Percentiles rank a stretch among this genome's conserved stretches.
Conservation (phyloP, 1,140 invertebrate species). For the Ptiloglossa arizonensis region DNA sequence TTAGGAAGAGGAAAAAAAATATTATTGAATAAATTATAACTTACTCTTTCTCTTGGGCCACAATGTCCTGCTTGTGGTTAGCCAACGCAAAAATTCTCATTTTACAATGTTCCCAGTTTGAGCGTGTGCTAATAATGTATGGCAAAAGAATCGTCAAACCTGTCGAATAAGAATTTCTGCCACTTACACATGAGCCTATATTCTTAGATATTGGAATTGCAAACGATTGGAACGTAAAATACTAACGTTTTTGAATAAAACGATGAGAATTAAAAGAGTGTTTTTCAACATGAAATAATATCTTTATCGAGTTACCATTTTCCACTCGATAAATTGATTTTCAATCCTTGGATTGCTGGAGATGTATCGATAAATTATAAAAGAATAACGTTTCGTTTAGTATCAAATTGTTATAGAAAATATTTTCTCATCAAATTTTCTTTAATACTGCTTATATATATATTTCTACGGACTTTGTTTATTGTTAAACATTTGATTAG, state of each 20-base stretch:
- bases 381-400: no score
- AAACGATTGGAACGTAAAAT: conserved; percentile 12
- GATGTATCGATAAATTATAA: no score
- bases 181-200: conserved; percentile 63
- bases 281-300: no score
- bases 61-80: conserved; percentile 92
- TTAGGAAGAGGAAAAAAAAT: no score
- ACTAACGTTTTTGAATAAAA: not conserved
- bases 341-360: no score
- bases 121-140: conserved; percentile 94
- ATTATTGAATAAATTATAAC: conserved; percentile 57
- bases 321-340: no score
- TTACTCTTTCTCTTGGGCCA: conserved; percentile 94
- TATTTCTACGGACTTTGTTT: no score
- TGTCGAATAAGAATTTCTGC: conserved; percentile 73
- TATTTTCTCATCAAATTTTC: no score
- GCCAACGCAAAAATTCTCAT: conserved; percentile 95
- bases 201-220: conserved; percentile 4
- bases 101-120: conserved; percentile 92
- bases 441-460: no score
- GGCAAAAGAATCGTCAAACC: conserved; percentile 95
- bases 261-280: not conserved
- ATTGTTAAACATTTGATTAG: not conserved
- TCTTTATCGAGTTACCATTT: no score
- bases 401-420: no score